Percentiles rank a stretch among this genome's conserved stretches.
These are phyloP conservation scores for Drosophila nebulosa DNA, from an alignment of 1,140 invertebrate species.

Conservation along the genomic window DNA sequence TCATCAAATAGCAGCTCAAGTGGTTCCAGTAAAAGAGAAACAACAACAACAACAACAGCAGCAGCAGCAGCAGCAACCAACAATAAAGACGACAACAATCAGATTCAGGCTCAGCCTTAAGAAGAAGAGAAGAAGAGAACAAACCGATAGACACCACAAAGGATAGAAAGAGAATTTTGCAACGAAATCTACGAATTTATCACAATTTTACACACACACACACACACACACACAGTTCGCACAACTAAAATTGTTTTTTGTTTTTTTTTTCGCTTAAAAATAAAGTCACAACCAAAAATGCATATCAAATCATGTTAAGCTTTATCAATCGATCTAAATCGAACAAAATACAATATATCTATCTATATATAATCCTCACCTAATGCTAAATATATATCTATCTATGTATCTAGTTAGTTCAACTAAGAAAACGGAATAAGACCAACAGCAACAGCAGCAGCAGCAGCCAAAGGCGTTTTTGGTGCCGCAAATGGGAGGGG, in stretches of 20 bases:
- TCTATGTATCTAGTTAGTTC: too few relatives aligned
- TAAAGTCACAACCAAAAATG: conserved; percentile 18
- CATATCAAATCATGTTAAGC: background rate
- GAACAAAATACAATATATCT: background rate
- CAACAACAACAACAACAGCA: conserved; percentile 10
- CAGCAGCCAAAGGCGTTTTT: background rate
- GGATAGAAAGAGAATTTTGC: background rate
- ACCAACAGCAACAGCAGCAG: background rate
- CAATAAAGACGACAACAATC: conserved; percentile 1
- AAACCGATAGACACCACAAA: conserved; percentile 12
- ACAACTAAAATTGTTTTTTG: conserved; percentile 18
- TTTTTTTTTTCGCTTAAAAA: conserved; percentile 45
- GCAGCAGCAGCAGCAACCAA: background rate
- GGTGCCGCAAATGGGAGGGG: background rate
- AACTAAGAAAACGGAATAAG: too few relatives aligned
- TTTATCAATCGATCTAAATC: background rate
- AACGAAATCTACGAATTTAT: conserved; percentile 48
- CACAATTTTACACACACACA: conserved; percentile 9
- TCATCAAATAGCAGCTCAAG: conserved; percentile 13
- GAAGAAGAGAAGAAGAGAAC: background rate
- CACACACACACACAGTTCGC: conserved; percentile 2
- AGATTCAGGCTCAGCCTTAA: background rate
- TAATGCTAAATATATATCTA: background rate
- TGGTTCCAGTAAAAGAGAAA: conserved; percentile 26
- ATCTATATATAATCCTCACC: background rate